Evolutionary conservation across 2,113 vertebrate genomes (phyloP).

Genomic region (Leptobrachium leishanense): DNA sequence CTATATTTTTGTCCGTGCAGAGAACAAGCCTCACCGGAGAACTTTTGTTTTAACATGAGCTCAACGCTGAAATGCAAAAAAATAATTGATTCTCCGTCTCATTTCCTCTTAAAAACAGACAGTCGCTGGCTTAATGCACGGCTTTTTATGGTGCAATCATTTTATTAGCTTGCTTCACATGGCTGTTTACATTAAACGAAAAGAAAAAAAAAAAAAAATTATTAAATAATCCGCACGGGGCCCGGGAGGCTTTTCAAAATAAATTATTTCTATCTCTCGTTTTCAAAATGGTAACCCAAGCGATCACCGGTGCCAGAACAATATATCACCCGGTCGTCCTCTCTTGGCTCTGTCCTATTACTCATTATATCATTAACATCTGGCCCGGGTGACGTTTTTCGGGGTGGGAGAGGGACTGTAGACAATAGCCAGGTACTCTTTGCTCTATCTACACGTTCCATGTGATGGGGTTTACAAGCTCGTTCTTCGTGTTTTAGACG

Average conservation of each 20-base stretch:
- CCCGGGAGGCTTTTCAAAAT: neutral
- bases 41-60: constrained; percentile 52
- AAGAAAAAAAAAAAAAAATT: neutral
- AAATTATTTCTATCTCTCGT: neutral
- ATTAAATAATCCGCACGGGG: neutral
- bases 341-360: neutral
- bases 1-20: constrained; percentile 47
- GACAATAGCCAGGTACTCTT: neutral
- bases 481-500: neutral
- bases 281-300: constrained; percentile 2
- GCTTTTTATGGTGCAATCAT: constrained; percentile 18
- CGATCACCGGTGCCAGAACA: neutral
- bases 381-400: constrained; percentile 5
- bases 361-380: constrained; percentile 21
- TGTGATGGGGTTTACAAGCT: constrained; percentile 1
- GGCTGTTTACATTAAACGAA: constrained; percentile 15
- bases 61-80: constrained; percentile 17
- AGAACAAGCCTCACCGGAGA: constrained; percentile 53
- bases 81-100: neutral
- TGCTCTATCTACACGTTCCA: neutral
- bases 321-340: neutral
- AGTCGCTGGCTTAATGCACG: constrained; percentile 2
- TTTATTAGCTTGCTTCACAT: constrained; percentile 40
- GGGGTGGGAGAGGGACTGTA: neutral
- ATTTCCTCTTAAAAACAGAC: constrained; percentile 20